Evolutionary conservation across 2,113 vertebrate species (phyloP), one percentile per base, ranked within the genome.

Genomic region (Saccopteryx bilineata): DNA sequence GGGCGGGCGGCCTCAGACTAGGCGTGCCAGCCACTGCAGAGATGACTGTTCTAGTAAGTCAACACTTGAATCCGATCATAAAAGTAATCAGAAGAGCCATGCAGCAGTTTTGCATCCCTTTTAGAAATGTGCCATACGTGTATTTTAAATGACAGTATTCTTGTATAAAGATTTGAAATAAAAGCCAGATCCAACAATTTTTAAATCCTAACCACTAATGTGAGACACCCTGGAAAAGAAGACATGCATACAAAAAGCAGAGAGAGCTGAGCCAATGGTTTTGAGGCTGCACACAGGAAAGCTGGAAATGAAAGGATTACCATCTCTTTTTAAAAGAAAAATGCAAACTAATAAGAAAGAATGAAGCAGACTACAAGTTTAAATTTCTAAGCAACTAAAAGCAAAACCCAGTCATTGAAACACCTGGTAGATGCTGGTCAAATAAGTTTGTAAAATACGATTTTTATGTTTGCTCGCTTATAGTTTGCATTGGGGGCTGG

Each of bases 271-370:
- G 87, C 19, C n/a, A 56, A 84, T 13, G 28, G 75, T 90, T 91
- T 65, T 90, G 58, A 95, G 85, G 86, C 66, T 48, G 15, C 31
- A 86, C 90, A 95, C 52, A 56, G 80, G 72, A 46, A 72, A 80
- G 33, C 63, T 87, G 48, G 61, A 60, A 65, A 79, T 56, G 14
- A 33, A 93, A 86, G 21, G 26, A n/a, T 50, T n/a, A n/a, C 26
- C 39, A 9, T 26, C 48, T n/a, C 39, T 48, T 74, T 93, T 72
- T 68, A 63, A 94, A 72, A 94, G 65, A 54, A 89, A 96, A 93
- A 76, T 17, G 66, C 46, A 66, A 96, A 84, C 31, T 56, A 31
- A 28, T 12, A 39, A 91, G 85, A 90, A 13, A 87, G n/a, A 68
- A 69, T 31, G 48, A 92, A 89, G 72, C 52, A 88, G 61, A 54